Base-by-base conservation (phyloP, 2,888 invertebrate genomes). In the Plagiodera versicolora region DNA sequence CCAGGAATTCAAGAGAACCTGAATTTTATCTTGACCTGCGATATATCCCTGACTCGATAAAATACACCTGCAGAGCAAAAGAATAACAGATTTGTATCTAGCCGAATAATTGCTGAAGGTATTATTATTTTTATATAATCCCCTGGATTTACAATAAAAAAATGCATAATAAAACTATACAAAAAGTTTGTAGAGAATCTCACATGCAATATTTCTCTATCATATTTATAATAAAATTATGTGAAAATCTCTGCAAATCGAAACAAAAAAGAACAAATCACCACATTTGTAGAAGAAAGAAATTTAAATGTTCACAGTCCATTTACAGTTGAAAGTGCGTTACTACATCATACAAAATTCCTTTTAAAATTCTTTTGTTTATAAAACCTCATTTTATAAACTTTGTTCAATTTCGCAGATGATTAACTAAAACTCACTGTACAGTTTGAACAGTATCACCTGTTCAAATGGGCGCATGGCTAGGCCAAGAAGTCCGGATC, bases 401-500 rank as follows among this genome's bases (percentile, higher is more conserved):
- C 30, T 47, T 24, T 44, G 60, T 58, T 47, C 58, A 65, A 66
- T 70, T 70, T 71, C 71, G 71, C 72, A 69, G 70, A 68, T 56
- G 59, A 66, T 69, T 66, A 66, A 68, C 63, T 68, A 65, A 68
- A 67, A 67, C 61, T 72, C 74, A 75, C 77, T 75, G 74, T 75
- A 77, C 76, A 78, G 65, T 67, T 74, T 69, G 70, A 70, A 70
- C 72, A 68, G 66, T 72, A 60, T 30, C 60, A 61, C 48, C 59
- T 64, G 59, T 61, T 65, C 61, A 64, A 54, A 55, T 56, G 61
- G 59, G 64, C 61, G 61, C 67, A 67, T 67, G 71, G 72, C 75
- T 80, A 80, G 76, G 79, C 80, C 77, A 79, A 75, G 67, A 78
- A 81, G 74, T 81, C 81, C 61, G 81, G 81, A 76, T 88, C 88